Evolutionary conservation across 2,113 vertebrate genomes (phyloP).

Genomic region (Odontesthes bonariensis): DNA sequence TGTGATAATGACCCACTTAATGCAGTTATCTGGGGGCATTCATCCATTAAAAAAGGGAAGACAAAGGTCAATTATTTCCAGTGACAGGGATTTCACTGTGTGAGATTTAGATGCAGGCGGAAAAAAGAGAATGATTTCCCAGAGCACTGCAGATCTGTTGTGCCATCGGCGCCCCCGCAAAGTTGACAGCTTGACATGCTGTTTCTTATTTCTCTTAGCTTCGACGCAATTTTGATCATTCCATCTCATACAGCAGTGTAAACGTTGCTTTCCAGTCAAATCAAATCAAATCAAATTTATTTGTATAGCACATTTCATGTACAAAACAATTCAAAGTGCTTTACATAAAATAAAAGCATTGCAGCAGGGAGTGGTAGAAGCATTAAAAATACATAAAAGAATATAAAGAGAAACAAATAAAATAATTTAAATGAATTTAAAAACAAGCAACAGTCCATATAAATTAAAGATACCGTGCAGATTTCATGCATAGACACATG

Average conservation of each 20-base stretch:
- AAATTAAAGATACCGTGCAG: too few species aligned
- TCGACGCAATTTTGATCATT: conserved; percentile 10
- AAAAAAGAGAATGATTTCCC: conserved; percentile 50
- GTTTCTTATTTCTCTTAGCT: conserved; percentile 6
- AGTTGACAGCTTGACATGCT: conserved; percentile 19
- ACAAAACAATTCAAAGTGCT: too few species aligned
- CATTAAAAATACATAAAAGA: too few species aligned
- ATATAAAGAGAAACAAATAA: too few species aligned
- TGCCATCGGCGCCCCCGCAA: conserved; percentile 4
- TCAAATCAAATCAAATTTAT: too few species aligned
- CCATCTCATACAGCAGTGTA: conserved; percentile 15
- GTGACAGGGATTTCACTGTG: conserved; percentile 35
- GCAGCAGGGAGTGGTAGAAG: too few species aligned
- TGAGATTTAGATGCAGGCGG: conserved; percentile 30
- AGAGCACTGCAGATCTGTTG: conserved; percentile 21
- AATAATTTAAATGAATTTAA: too few species aligned
- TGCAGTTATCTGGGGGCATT: conserved; percentile 54
- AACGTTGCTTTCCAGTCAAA: neutral
- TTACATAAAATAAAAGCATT: too few species aligned
- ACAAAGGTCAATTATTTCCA: conserved; percentile 66
- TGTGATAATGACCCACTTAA: conserved; percentile 57
- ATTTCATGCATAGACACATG: too few species aligned
- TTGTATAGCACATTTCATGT: too few species aligned
- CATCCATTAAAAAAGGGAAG: conserved; percentile 55
- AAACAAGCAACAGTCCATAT: too few species aligned